Conservation (phyloP, 2,113 vertebrate genomes). For the Garra rufa region DNA sequence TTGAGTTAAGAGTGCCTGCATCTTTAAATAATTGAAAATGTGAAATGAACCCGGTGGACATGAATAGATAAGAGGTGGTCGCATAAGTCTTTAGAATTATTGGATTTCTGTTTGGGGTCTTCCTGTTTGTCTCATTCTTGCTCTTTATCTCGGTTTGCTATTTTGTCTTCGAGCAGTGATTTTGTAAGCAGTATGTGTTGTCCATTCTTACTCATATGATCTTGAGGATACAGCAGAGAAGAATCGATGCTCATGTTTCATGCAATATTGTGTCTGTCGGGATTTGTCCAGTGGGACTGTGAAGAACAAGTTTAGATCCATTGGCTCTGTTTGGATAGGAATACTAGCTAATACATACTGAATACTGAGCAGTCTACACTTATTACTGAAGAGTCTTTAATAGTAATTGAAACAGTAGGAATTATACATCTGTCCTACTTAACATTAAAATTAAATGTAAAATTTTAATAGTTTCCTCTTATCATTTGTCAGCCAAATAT, state of each 20-base stretch:
- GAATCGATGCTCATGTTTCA: constrained; percentile 5
- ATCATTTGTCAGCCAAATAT: background rate
- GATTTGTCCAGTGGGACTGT: background rate
- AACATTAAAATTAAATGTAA: background rate
- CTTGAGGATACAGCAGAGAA: background rate
- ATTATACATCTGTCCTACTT: background rate
- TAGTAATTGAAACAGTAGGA: background rate
- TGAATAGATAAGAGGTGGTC: constrained; percentile 42
- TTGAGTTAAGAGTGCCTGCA: constrained; percentile 60
- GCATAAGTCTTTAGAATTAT: constrained; percentile 45
- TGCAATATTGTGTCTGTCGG: background rate
- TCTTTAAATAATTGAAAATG: constrained; percentile 66
- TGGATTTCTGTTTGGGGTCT: constrained; percentile 55
- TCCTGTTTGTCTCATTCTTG: constrained; percentile 22
- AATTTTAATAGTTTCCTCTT: background rate
- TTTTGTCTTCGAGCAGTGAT: constrained; percentile 36
- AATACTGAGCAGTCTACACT: background rate
- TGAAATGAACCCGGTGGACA: constrained; percentile 53
- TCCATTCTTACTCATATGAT: constrained; percentile 29
- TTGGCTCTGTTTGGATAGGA: background rate
- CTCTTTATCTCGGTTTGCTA: constrained; percentile 21
- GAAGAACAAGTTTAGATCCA: background rate
- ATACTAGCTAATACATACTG: constrained; percentile 12
- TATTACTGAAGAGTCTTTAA: background rate
- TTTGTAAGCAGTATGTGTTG: constrained; percentile 54